Conservation (phyloP, 2,113 vertebrate species). For the Heliornis fulica region DNA sequence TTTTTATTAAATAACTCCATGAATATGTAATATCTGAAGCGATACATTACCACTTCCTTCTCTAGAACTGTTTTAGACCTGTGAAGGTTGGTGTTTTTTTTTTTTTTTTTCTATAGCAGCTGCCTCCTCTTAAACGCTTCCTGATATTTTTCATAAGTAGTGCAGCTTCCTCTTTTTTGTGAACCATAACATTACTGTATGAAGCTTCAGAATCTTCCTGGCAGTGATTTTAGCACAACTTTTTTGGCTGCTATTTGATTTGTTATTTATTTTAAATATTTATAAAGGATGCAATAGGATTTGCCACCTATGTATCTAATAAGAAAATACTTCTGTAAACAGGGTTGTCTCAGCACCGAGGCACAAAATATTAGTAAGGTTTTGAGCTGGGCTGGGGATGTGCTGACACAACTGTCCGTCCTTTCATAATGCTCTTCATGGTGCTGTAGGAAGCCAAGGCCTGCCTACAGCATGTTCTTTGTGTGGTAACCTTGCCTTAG, state of each 20-base stretch:
- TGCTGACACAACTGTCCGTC: not conserved
- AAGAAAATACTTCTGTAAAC: not conserved
- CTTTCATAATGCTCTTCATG: not conserved
- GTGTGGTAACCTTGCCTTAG: not conserved
- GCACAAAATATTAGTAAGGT: not conserved
- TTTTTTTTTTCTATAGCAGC: not conserved
- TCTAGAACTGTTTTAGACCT: not conserved
- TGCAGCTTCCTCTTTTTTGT: not conserved
- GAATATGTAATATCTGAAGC: not conserved
- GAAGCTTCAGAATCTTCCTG: not conserved
- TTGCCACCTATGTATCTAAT: not conserved
- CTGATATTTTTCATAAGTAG: not conserved
- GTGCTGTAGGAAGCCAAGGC: not conserved
- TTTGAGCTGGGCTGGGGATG: not conserved
- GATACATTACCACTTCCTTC: not conserved
- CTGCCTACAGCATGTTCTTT: not conserved
- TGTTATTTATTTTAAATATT: not conserved
- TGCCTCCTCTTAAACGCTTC: not conserved
- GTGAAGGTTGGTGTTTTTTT: not conserved
- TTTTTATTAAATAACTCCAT: too few relatives aligned
- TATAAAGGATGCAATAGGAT: not conserved
- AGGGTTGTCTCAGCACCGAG: not conserved
- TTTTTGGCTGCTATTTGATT: not conserved
- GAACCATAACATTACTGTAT: not conserved
- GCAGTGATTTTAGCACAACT: not conserved